A percentile compares a stretch with the other conserved stretches of the same genome.
Evolutionary conservation across 2,113 vertebrate species (phyloP).

Genomic region (Protomyctophum bolini): DNA sequence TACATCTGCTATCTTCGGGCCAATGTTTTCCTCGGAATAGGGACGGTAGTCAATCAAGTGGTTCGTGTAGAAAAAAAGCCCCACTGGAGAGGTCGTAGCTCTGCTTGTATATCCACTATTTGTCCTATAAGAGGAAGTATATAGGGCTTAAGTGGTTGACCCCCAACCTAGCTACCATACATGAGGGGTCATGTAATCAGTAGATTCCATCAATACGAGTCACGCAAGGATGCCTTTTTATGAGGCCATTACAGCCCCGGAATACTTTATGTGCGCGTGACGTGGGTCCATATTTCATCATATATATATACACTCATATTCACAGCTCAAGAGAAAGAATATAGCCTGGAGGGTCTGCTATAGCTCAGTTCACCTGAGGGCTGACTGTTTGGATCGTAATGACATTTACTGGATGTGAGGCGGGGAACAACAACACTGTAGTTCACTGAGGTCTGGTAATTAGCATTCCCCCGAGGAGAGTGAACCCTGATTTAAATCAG

Average conservation of each 20-base stretch:
- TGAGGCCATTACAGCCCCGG: not conserved
- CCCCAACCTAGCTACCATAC: too few species aligned
- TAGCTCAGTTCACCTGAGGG: not conserved
- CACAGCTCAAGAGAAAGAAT: slow-evolving; percentile 10
- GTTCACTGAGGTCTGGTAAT: slow-evolving; percentile 43
- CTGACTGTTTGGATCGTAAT: slow-evolving; percentile 9
- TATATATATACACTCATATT: not conserved
- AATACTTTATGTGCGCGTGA: not conserved
- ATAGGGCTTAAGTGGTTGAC: too few species aligned
- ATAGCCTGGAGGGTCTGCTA: not conserved
- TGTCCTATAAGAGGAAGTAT: too few species aligned
- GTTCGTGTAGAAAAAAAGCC: too few species aligned
- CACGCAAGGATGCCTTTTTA: not conserved
- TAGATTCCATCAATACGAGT: slow-evolving; percentile 4
- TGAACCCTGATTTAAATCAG: slow-evolving; percentile 33
- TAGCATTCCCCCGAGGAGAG: slow-evolving; percentile 30
- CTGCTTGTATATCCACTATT: too few species aligned
- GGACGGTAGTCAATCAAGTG: too few species aligned
- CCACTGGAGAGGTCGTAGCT: too few species aligned
- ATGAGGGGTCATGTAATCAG: not conserved
- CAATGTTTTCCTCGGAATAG: too few species aligned
- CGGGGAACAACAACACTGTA: slow-evolving; percentile 4
- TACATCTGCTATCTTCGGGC: too few species aligned
- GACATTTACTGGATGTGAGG: not conserved
- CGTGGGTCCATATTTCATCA: not conserved